Percentiles rank a stretch among this genome's conserved stretches.
Conservation (phyloP, 2,113 vertebrate species). For the Pollimyrus isidori region DNA sequence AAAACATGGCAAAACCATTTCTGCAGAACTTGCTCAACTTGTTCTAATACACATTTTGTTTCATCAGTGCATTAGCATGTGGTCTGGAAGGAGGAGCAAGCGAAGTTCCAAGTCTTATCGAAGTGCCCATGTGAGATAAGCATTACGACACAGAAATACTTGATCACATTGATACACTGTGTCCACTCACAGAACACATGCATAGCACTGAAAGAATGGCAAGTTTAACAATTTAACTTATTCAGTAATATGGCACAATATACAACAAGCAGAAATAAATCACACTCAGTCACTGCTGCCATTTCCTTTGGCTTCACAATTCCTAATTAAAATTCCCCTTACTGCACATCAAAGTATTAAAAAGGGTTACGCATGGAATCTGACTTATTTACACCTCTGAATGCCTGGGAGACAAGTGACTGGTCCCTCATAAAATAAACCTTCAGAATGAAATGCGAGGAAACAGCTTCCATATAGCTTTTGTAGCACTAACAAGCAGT, state of each 20-base stretch:
- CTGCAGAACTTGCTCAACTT: background rate
- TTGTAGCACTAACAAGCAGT: too few species aligned
- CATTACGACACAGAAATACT: constrained; percentile 60
- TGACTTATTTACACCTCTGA: constrained; percentile 55
- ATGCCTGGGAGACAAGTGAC: constrained; percentile 65
- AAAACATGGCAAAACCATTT: too few species aligned
- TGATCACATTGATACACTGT: constrained; percentile 53
- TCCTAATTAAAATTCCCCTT: background rate
- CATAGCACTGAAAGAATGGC: background rate
- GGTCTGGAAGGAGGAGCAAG: background rate
- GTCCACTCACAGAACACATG: constrained; percentile 27
- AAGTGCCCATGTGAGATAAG: constrained; percentile 62
- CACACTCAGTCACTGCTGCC: background rate
- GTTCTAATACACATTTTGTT: background rate
- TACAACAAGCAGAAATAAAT: background rate
- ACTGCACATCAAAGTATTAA: constrained; percentile 41
- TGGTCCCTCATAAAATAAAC: constrained; percentile 29
- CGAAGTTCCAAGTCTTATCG: constrained; percentile 55
- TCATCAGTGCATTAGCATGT: background rate
- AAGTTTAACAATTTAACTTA: constrained; percentile 40
- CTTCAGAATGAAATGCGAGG: background rate
- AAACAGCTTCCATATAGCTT: background rate
- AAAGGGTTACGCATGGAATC: constrained; percentile 63
- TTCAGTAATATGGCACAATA: background rate
- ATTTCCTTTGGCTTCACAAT: background rate